Conservation (phyloP, 2,797 vertebrate genomes). For the Acrocephalus scirpaceus region DNA sequence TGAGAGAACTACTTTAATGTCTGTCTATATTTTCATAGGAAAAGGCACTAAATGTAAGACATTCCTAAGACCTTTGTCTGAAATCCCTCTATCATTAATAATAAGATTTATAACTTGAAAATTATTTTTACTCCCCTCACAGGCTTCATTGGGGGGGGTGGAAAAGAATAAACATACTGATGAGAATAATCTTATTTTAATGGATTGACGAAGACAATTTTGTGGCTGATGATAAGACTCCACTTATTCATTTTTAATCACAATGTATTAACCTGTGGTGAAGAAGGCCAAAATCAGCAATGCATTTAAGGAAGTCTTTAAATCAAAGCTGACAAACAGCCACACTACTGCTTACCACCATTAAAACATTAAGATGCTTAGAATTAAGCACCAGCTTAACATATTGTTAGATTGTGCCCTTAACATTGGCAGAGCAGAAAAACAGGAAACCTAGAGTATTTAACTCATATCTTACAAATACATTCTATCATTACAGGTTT, state of each 20-base stretch:
- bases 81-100: background rate
- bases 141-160: background rate
- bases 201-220: background rate
- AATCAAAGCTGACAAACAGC: conserved; percentile 34
- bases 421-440: background rate
- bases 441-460: background rate
- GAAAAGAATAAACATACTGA: background rate
- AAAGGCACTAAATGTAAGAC: background rate
- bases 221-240: background rate
- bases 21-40: background rate
- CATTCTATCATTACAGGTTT: background rate
- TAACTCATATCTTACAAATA: background rate
- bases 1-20: background rate
- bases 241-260: conserved; percentile 54
- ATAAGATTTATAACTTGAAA: background rate
- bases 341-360: background rate
- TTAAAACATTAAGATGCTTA: background rate
- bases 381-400: conserved; percentile 1
- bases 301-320: conserved; percentile 46
- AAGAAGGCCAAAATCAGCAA: background rate
- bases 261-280: conserved; percentile 40
- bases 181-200: background rate
- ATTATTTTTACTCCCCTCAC: background rate
- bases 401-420: background rate
- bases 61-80: background rate